These are phyloP conservation scores for Psittacula derbiana DNA, from an alignment of 2,797 vertebrate species.

Conservation along the genomic window DNA sequence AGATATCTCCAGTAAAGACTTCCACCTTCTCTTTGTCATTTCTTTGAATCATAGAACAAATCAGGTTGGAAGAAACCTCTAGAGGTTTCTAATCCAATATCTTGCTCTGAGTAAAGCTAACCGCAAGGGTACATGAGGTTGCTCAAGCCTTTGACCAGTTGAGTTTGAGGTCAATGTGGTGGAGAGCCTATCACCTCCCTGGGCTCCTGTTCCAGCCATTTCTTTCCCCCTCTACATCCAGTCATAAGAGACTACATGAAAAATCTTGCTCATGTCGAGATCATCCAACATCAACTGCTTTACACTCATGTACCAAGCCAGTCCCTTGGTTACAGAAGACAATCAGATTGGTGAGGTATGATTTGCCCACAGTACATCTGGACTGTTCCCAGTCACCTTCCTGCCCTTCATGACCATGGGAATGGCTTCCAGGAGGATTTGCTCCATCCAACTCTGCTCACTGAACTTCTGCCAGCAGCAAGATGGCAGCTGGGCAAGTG, in stretches of 20 bases:
- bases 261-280: not conserved
- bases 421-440: not conserved
- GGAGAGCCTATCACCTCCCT: not conserved
- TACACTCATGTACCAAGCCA: not conserved
- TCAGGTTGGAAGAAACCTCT: not conserved
- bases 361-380: not conserved
- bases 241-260: not conserved
- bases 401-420: not conserved
- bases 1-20: not conserved
- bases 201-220: not conserved
- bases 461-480: not conserved
- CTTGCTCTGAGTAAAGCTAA: not conserved
- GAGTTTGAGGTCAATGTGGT: not conserved
- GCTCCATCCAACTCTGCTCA: not conserved
- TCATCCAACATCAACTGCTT: accelerated
- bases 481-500: not conserved
- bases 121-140: not conserved
- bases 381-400: too few relatives aligned
- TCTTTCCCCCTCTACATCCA: not conserved
- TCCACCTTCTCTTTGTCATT: not conserved
- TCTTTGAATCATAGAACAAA: not conserved
- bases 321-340: not conserved
- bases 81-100: not conserved
- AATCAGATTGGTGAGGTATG: not conserved
- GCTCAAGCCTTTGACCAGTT: not conserved